Percentiles rank a stretch among this genome's conserved stretches.
These are phyloP conservation scores for Bilobella aurantiaca DNA, from an alignment of 1,140 invertebrate genomes.

Conservation along the genomic window DNA sequence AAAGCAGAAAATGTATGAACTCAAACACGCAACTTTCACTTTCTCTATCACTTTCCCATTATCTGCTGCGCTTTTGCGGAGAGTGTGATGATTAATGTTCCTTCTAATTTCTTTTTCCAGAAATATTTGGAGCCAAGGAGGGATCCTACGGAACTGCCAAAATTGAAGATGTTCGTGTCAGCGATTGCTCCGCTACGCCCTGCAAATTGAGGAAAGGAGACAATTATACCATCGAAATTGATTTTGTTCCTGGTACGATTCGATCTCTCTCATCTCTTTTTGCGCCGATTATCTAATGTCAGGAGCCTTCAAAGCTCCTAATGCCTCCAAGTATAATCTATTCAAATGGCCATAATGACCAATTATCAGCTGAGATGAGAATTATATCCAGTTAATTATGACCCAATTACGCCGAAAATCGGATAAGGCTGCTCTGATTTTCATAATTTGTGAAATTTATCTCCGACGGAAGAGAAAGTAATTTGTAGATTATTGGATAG, in stretches of 20 bases:
- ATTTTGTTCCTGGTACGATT: conserved; percentile 33
- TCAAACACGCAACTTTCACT: neutral
- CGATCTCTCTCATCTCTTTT: neutral
- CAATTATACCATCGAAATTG: conserved; percentile 31
- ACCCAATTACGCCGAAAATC: too few relatives aligned
- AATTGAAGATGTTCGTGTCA: conserved; percentile 32
- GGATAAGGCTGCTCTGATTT: too few relatives aligned
- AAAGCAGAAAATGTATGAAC: neutral
- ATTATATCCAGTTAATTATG: too few relatives aligned
- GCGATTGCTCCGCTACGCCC: conserved; percentile 31
- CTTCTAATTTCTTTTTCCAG: conserved; percentile 15
- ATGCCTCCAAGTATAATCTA: too few relatives aligned
- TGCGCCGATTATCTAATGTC: too few relatives aligned
- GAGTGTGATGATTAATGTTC: conserved; percentile 5
- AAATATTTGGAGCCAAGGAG: conserved; percentile 25
- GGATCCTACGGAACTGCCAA: conserved; percentile 29
- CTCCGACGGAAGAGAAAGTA: too few relatives aligned
- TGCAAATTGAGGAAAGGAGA: conserved; percentile 33
- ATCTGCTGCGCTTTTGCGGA: neutral
- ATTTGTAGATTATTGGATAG: too few relatives aligned
- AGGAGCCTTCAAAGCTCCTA: too few relatives aligned
- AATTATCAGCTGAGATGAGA: too few relatives aligned
- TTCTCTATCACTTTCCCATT: neutral
- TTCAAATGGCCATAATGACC: too few relatives aligned
- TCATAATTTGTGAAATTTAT: too few relatives aligned